phyloP scores from a whole-genome alignment of 2,888 invertebrate genomes.

The Rapana venosa region DNA sequence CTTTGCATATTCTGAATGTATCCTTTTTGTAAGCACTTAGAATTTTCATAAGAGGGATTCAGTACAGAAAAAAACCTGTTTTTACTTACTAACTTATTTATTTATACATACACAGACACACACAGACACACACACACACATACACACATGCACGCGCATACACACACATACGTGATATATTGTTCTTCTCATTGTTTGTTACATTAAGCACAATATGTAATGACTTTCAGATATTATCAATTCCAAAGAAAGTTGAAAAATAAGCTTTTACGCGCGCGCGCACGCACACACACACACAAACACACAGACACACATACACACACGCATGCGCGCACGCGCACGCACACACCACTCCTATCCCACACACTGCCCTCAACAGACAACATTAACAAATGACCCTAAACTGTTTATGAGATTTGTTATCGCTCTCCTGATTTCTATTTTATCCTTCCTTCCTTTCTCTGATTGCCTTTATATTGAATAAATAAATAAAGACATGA shows the following conservation, averaged over 20 bases:
- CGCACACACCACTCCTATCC: neutral
- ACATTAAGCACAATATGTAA: too few relatives aligned
- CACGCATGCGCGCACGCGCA: neutral
- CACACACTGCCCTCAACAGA: too few relatives aligned
- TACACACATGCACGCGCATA: neutral
- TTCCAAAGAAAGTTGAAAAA: too few relatives aligned
- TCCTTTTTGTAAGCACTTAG: too few relatives aligned
- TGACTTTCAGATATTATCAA: too few relatives aligned
- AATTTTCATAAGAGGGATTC: too few relatives aligned
- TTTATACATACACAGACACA: neutral
- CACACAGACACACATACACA: conserved; percentile 7
- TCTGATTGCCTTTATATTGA: neutral
- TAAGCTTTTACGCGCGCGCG: neutral
- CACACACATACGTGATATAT: conserved; percentile 3
- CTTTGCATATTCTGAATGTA: too few relatives aligned
- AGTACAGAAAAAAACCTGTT: too few relatives aligned
- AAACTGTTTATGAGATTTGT: neutral
- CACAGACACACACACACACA: neutral
- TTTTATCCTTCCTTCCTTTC: neutral
- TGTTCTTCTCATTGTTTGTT: too few relatives aligned
- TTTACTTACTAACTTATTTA: too few relatives aligned
- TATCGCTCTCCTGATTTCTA: neutral
- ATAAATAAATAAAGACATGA: too few relatives aligned
- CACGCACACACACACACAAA: conserved; percentile 16
- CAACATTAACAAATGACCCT: neutral